A percentile compares a stretch with the other conserved stretches of the same genome.
phyloP scores from a whole-genome alignment of 2,113 vertebrate species.

The Platysternon megacephalum region DNA sequence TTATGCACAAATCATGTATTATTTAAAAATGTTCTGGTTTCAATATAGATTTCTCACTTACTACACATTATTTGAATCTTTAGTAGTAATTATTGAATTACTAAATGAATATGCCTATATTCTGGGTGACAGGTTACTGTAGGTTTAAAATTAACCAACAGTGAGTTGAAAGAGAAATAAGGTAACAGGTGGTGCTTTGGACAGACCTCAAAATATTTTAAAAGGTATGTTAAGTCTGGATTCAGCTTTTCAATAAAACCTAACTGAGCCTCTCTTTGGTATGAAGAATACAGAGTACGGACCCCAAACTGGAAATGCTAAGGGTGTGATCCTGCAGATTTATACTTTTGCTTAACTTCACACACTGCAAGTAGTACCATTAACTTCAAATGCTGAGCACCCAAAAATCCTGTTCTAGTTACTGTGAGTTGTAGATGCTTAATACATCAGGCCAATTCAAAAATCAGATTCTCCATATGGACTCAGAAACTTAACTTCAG shows the following conservation, averaged over 20 bases:
- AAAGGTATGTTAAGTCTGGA: not conserved
- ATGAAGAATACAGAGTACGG: not conserved
- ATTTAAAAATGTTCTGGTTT: not conserved
- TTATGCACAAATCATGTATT: not conserved
- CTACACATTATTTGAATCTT: not conserved
- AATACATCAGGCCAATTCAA: not conserved
- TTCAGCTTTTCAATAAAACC: not conserved
- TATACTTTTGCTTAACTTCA: not conserved
- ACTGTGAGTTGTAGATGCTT: not conserved
- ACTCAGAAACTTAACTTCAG: not conserved
- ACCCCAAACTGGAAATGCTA: not conserved
- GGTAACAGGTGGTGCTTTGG: not conserved
- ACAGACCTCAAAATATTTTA: not conserved
- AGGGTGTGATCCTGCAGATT: not conserved
- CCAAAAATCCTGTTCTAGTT: not conserved
- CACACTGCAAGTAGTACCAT: not conserved
- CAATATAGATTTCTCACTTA: not conserved
- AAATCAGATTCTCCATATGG: not conserved
- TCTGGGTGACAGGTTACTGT: not conserved
- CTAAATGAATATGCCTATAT: not conserved
- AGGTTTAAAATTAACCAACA: not conserved
- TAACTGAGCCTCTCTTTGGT: not conserved
- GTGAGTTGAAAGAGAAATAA: not conserved
- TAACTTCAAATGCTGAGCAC: not conserved
- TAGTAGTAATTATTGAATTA: not conserved